Evolutionary conservation across 2,888 invertebrate species (phyloP), one percentile per base, ranked within the genome.

Genomic region (Andrena trimmerana): DNA sequence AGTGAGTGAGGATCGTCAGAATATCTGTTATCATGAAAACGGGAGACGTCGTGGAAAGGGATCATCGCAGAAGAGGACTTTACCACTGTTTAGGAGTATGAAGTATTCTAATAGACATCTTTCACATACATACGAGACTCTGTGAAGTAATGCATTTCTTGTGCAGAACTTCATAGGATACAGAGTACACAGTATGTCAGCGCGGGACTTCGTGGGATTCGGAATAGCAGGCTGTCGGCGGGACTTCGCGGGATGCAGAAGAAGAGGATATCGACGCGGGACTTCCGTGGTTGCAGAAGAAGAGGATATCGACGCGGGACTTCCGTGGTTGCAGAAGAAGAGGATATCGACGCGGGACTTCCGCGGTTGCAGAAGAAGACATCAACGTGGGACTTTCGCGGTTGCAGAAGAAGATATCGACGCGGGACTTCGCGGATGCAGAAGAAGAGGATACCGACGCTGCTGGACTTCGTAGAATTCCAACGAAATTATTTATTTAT

Each of bases 361-460:
- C 54, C 2, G 10, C 50, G 8, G 63, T 13, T 57, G 54, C 29
- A 52, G n/a, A 71, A 52, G n/a, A 71, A 20, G 13, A 24, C 0
- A 8, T 8, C 59, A 13, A 29, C 73, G 68, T 8, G 57, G 69
- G 68, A 82, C 33, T 70, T 70, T 68, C 52, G 10, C 16, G 52
- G 16, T 29, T 8, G 27, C 7, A n/a, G 10, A 52, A 29, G 36
- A 48, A 0, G 0, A 71, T 4, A 3, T 48, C 63, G 24, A 29
- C 33, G 27, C n/a, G 59, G 59, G 48, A 60, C 29, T 60, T 70
- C 48, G 24, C 4, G 48, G 50, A 8, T 2, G 48, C 10, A 16
- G 6, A 73, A 16, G 20, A 66, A 29, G 8, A 57, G 16, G 31
- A 59, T 8, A 1, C 13, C 42, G 42, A 13, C 4, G 13, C 13